These are phyloP conservation scores for Telenomus remus DNA, from an alignment of 1,140 invertebrate species.

Conservation along the genomic window DNA sequence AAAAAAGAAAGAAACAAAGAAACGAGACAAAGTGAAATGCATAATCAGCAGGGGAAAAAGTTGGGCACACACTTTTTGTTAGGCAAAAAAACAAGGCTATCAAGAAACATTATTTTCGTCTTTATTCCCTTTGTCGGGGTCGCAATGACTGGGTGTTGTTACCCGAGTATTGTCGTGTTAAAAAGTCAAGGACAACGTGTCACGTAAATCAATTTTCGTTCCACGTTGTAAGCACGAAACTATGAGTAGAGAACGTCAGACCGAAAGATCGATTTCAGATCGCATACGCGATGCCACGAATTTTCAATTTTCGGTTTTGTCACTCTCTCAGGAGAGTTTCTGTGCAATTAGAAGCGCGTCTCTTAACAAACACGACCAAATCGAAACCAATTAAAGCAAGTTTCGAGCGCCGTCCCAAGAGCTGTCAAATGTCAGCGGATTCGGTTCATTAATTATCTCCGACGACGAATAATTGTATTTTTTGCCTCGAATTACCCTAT, in stretches of 20 bases:
- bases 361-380: slow-evolving; percentile 34
- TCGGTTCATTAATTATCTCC: slow-evolving; percentile 7
- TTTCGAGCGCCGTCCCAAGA: slow-evolving; percentile 16
- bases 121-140: slow-evolving; percentile 28
- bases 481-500: not conserved
- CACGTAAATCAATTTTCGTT: slow-evolving; percentile 55
- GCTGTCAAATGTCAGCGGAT: slow-evolving; percentile 1
- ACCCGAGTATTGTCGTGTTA: slow-evolving; percentile 35
- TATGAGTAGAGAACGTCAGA: slow-evolving; percentile 16
- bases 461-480: not conserved
- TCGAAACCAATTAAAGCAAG: slow-evolving; percentile 47
- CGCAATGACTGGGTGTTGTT: slow-evolving; percentile 40
- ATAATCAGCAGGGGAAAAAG: not conserved
- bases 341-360: slow-evolving; percentile 31
- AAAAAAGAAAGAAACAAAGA: not conserved
- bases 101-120: slow-evolving; percentile 17
- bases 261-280: slow-evolving; percentile 31
- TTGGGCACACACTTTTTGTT: not conserved
- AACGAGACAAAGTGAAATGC: not conserved
- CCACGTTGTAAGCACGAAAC: slow-evolving; percentile 47
- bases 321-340: not conserved
- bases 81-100: not conserved
- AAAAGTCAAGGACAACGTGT: slow-evolving; percentile 51
- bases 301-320: slow-evolving; percentile 36
- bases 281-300: slow-evolving; percentile 38